Conservation (phyloP, 1,140 invertebrate species). For the Drosophila leontia region DNA sequence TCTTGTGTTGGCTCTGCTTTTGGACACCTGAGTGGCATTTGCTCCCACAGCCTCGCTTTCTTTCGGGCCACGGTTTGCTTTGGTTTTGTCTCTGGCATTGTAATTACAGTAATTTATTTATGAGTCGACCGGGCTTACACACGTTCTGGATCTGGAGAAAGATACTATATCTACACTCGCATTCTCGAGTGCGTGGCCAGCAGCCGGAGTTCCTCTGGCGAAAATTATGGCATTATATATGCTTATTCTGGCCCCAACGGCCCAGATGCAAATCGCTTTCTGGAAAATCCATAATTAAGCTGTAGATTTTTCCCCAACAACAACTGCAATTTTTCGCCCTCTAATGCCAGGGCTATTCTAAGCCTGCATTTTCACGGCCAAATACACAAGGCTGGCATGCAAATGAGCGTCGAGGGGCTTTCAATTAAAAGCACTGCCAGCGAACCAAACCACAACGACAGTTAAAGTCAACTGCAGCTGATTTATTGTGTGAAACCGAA, state of each 20-base stretch:
- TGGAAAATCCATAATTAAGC: conserved; percentile 54
- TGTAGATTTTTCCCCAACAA: conserved; percentile 25
- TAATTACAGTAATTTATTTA: conserved; percentile 79
- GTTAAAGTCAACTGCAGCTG: conserved; percentile 66
- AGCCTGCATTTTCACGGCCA: conserved; percentile 54
- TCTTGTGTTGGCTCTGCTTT: conserved; percentile 43
- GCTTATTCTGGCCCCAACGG: conserved; percentile 27
- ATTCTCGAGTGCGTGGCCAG: conserved; percentile 40
- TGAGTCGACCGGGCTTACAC: conserved; percentile 48
- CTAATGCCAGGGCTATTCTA: conserved; percentile 30
- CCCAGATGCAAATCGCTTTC: conserved; percentile 36
- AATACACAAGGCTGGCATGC: conserved; percentile 55
- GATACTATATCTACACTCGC: conserved; percentile 17
- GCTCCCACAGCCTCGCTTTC: conserved; percentile 79
- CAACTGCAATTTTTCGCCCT: conserved; percentile 21
- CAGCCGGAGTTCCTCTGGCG: conserved; percentile 27
- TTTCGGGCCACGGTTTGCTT: conserved; percentile 30
- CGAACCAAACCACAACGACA: conserved; percentile 32
- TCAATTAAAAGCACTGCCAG: conserved; percentile 64
- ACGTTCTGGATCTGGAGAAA: conserved; percentile 54
- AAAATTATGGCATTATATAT: conserved; percentile 50
- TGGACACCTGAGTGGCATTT: conserved; percentile 68
- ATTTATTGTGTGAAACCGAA: conserved; percentile 82
- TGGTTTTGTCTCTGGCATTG: conserved; percentile 42
- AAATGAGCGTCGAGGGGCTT: conserved; percentile 58